phyloP scores from a whole-genome alignment of 1,140 invertebrate species.

The Agrilus planipennis region DNA sequence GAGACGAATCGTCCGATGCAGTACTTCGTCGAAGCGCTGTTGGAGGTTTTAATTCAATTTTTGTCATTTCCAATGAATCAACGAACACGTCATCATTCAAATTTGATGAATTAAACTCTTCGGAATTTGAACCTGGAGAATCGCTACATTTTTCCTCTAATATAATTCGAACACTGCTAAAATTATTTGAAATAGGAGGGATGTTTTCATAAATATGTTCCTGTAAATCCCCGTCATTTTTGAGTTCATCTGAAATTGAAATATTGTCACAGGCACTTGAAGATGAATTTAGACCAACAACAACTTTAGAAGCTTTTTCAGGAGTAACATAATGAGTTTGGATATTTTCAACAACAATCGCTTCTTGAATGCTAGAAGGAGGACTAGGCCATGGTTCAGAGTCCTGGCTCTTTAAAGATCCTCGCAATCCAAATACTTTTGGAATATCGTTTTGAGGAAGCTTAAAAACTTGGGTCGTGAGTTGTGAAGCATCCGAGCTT shows the following conservation, averaged over 20 bases:
- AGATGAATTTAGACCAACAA: constrained; percentile 40
- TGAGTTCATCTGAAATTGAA: constrained; percentile 39
- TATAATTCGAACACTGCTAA: constrained; percentile 30
- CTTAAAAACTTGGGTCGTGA: constrained; percentile 33
- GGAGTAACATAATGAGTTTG: constrained; percentile 73
- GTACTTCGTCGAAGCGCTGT: constrained; percentile 29
- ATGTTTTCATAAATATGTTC: constrained; percentile 29
- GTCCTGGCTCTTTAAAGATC: constrained; percentile 40
- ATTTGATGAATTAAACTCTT: constrained; percentile 42
- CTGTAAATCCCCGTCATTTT: constrained; percentile 24
- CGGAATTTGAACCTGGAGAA: constrained; percentile 46
- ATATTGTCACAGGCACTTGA: constrained; percentile 31
- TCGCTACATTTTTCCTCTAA: constrained; percentile 39
- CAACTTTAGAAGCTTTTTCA: constrained; percentile 51
- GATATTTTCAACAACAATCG: constrained; percentile 60
- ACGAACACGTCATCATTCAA: constrained; percentile 53
- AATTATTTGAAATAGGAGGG: constrained; percentile 26
- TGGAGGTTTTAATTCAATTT: constrained; percentile 28
- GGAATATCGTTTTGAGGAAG: constrained; percentile 28
- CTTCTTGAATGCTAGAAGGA: constrained; percentile 52
- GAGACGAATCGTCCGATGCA: constrained; percentile 31
- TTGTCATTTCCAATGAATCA: constrained; percentile 19
- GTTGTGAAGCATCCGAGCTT: constrained; percentile 32
- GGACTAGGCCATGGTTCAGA: constrained; percentile 69
- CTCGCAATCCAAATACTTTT: constrained; percentile 29